Base-by-base conservation (phyloP, 2,888 invertebrate species). In the Busseola fusca region DNA sequence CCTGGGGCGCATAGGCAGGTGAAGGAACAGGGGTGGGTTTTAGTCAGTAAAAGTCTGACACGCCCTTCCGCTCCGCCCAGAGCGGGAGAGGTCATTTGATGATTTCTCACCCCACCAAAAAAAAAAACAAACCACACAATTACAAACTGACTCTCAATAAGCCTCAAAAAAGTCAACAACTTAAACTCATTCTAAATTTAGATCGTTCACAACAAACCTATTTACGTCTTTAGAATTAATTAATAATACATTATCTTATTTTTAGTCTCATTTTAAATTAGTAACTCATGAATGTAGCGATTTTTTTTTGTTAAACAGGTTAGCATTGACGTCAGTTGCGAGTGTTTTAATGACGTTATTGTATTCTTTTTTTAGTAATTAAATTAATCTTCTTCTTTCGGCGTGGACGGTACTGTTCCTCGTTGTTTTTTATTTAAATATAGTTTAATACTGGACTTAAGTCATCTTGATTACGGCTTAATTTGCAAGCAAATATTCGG, bases 261-360 rank as follows among this genome's bases (percentile, higher is more conserved):
- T 52, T 14, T 25, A 12, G 52, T 25, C 9, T 10, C 10, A 21
- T 10, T 48, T 48, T n/a, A 3, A 34, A 34, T 34, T 5, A 34
- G 34, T 7, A 37, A 62, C 18, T 37, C 5, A 2, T 30, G 3
- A n/a, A 30, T 21, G 30, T 27, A 5, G 12, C 12, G 9, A 0
- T 14, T 52, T 67, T 14, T 42, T 54, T 70, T 21, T 42, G n/a
- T 18, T 42, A 58, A 63, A 73, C 25, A 27, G 42, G 42, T 62
- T 73, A 21, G 14, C 34, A 63, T 54, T 71, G 71, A 74, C 71
- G 71, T 74, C 72, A 74, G 16, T 56, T 25, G 37, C 54, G 34
- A 34, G 34, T 7, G 34, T 34, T 34, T 34, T 3, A 34, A n/a
- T n/a, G 54, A 6, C 4, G 62, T n/a, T 4, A 18, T 62, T 37